These are phyloP conservation scores for Smutsia temminckii DNA, from an alignment of 2,797 vertebrate species.

Conservation along the genomic window DNA sequence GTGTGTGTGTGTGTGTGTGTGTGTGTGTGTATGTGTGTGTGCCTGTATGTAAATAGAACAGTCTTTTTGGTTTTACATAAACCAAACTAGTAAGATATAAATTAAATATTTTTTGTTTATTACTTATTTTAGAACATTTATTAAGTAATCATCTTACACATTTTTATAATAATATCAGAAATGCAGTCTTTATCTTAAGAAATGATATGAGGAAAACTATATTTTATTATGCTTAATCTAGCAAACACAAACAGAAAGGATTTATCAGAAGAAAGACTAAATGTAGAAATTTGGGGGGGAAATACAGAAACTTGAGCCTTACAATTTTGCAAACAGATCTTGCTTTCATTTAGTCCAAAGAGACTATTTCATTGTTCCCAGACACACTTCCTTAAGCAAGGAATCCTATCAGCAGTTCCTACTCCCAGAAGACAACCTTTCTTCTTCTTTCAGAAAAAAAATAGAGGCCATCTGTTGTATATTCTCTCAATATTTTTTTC, in stretches of 20 bases:
- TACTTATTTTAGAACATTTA: conserved; percentile 1
- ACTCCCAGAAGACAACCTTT: accelerated
- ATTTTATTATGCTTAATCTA: not conserved
- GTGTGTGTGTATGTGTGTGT: too few species aligned
- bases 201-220: not conserved
- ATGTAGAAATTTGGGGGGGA: not conserved
- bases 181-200: not conserved
- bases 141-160: not conserved
- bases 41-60: not conserved
- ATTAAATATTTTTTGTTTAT: not conserved
- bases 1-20: too few species aligned
- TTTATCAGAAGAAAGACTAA: not conserved
- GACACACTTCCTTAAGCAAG: not conserved
- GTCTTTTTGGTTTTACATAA: not conserved
- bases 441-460: not conserved
- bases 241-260: not conserved
- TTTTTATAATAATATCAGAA: not conserved
- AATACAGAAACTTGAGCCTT: not conserved
- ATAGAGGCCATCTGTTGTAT: not conserved
- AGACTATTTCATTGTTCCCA: not conserved
- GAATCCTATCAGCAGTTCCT: not conserved
- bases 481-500: not conserved
- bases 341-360: not conserved
- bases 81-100: not conserved
- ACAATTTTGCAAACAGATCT: not conserved